Conservation (phyloP, 2,888 invertebrate genomes). For the Polietes domitor region DNA sequence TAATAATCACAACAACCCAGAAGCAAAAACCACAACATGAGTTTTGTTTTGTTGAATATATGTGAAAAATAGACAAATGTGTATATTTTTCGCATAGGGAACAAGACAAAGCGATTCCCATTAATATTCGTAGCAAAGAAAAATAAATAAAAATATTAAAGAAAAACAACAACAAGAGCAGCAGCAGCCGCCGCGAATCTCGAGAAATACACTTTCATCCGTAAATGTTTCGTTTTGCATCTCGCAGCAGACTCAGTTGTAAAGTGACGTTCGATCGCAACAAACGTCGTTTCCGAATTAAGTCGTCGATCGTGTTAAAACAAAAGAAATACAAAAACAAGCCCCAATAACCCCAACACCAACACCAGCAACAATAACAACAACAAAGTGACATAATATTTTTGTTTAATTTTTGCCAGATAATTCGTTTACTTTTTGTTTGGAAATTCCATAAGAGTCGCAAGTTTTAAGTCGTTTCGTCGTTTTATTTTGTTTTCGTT, state of each 20-base stretch:
- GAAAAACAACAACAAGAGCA: neutral
- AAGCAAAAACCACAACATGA: neutral
- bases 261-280: slow-evolving; percentile 49
- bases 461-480: neutral
- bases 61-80: too few relatives aligned
- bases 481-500: neutral
- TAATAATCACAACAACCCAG: neutral
- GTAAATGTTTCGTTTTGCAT: neutral
- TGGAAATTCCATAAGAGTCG: neutral
- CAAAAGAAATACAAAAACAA: slow-evolving; percentile 10
- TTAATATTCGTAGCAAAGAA: neutral
- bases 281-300: slow-evolving; percentile 32
- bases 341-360: neutral
- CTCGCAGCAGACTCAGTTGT: slow-evolving; percentile 44
- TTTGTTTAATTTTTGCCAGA: neutral
- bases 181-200: neutral
- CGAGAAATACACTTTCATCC: slow-evolving; percentile 9
- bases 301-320: neutral
- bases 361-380: slow-evolving; percentile 11
- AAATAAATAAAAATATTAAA: neutral
- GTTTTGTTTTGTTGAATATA: too few relatives aligned
- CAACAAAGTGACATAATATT: slow-evolving; percentile 19
- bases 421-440: slow-evolving; percentile 2
- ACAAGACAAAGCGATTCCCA: neutral
- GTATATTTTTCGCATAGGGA: too few relatives aligned